Conservation (phyloP, 2,888 invertebrate species). For the Cosmorhoe ocellata region DNA sequence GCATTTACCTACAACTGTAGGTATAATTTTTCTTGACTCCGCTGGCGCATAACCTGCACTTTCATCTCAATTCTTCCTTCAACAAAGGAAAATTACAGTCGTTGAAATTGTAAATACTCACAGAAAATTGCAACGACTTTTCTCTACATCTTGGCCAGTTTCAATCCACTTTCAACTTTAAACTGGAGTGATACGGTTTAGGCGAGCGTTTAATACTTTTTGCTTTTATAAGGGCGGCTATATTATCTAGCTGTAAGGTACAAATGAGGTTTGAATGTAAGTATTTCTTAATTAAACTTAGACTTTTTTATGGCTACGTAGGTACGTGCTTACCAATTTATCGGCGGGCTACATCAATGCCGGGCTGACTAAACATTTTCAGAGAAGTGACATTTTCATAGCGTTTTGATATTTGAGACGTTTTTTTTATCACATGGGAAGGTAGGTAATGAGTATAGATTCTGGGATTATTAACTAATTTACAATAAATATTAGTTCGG, state of each 20-base stretch:
- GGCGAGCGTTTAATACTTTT: neutral
- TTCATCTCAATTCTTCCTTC: constrained; percentile 25
- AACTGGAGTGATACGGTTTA: neutral
- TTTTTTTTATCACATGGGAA: too few species aligned
- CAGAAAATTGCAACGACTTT: constrained; percentile 20
- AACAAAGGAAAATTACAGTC: constrained; percentile 30
- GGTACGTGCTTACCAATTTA: too few species aligned
- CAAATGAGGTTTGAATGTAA: constrained; percentile 8
- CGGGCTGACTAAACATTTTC: too few species aligned
- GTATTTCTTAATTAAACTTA: too few species aligned
- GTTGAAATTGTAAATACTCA: constrained; percentile 23
- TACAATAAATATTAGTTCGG: too few species aligned
- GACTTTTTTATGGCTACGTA: too few species aligned
- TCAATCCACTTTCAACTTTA: constrained; percentile 13
- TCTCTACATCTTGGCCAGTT: constrained; percentile 2
- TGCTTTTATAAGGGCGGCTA: neutral
- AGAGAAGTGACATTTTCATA: too few species aligned
- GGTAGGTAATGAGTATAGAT: too few species aligned
- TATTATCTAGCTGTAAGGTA: neutral
- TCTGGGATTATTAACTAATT: too few species aligned
- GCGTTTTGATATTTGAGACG: too few species aligned
- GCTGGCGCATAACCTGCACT: constrained; percentile 17
- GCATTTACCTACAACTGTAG: too few species aligned
- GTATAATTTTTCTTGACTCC: constrained; percentile 5
- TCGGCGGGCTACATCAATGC: too few species aligned